Evolutionary conservation across 2,888 invertebrate species (phyloP).

Genomic region (Acronicta leporina): DNA sequence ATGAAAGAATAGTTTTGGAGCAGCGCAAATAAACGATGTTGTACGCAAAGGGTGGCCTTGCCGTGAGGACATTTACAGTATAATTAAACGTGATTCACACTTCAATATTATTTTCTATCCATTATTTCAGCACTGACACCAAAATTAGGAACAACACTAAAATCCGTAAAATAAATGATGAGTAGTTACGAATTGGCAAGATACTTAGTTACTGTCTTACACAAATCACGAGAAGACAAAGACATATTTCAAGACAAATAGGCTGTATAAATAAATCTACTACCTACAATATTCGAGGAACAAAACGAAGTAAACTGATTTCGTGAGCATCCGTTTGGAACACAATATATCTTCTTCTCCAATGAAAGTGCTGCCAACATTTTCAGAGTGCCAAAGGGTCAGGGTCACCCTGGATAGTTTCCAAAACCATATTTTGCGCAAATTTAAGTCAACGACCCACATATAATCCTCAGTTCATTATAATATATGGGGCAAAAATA

Average conservation of each 20-base stretch:
- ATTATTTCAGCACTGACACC: not conserved
- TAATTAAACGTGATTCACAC: slow-evolving; percentile 21
- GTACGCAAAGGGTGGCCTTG: slow-evolving; percentile 12
- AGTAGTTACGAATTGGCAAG: not conserved
- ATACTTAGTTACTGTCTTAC: not conserved
- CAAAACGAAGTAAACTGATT: slow-evolving; percentile 12
- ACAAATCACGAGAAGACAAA: slow-evolving; percentile 2
- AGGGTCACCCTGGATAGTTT: slow-evolving; percentile 45
- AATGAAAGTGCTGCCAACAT: slow-evolving; percentile 27
- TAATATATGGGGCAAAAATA: slow-evolving; percentile 72
- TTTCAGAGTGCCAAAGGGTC: slow-evolving; percentile 34
- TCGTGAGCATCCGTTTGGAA: slow-evolving; percentile 8
- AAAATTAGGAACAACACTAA: not conserved
- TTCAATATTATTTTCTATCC: not conserved
- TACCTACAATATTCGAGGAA: slow-evolving; percentile 14
- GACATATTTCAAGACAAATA: slow-evolving; percentile 14
- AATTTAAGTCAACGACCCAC: slow-evolving; percentile 57
- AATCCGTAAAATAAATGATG: not conserved
- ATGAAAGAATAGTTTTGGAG: slow-evolving; percentile 25
- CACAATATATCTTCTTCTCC: slow-evolving; percentile 7
- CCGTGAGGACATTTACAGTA: slow-evolving; percentile 2
- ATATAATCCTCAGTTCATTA: slow-evolving; percentile 49
- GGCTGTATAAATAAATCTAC: slow-evolving; percentile 10
- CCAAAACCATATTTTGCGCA: slow-evolving; percentile 42
- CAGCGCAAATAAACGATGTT: slow-evolving; percentile 2